phyloP scores from a whole-genome alignment of 2,888 invertebrate genomes.

The Lasioglossum calceatum region DNA sequence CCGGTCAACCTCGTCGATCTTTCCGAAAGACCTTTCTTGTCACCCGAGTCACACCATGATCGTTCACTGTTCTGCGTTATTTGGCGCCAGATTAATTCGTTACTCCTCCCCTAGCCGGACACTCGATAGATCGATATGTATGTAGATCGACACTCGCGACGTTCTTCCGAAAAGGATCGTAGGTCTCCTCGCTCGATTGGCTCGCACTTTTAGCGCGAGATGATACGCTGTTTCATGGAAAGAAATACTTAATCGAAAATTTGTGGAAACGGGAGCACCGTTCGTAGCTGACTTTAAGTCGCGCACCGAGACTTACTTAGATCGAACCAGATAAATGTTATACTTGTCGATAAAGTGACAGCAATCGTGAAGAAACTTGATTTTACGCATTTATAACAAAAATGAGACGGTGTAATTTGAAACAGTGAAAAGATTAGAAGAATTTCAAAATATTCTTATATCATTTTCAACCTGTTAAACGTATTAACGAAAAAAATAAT shows the following conservation, averaged over 20 bases:
- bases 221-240: not conserved
- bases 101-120: conserved; percentile 13
- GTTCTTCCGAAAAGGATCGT: conserved; percentile 5
- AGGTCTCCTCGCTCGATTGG: not conserved
- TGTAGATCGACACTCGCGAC: conserved; percentile 21
- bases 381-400: too few relatives aligned
- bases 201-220: conserved; percentile 25
- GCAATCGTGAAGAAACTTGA: too few relatives aligned
- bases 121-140: conserved; percentile 29
- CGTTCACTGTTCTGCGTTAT: conserved; percentile 40
- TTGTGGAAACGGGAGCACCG: conserved; percentile 7
- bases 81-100: conserved; percentile 25
- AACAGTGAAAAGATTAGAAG: too few relatives aligned
- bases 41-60: conserved; percentile 69
- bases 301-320: not conserved
- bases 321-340: not conserved
- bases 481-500: too few relatives aligned
- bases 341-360: too few relatives aligned
- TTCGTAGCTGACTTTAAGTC: not conserved
- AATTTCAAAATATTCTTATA: too few relatives aligned
- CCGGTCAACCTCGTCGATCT: conserved; percentile 60
- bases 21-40: conserved; percentile 56
- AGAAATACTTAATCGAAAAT: not conserved
- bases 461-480: too few relatives aligned
- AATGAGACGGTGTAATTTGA: too few relatives aligned